Conservation (phyloP, 2,797 vertebrate species). For the Hephaestus fuliginosus region DNA sequence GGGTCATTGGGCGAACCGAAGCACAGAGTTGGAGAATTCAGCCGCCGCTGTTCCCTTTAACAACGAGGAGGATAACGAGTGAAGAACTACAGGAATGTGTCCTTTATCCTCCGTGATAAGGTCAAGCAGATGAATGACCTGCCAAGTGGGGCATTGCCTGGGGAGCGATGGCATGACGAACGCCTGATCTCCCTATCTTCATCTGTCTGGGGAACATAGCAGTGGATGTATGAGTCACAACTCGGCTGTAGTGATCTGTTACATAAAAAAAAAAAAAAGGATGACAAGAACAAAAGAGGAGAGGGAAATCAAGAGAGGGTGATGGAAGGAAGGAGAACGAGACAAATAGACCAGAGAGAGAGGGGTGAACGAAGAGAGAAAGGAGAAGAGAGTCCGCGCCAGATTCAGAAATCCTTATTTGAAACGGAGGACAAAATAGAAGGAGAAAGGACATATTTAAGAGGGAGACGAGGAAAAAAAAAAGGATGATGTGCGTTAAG, state of each 20-base stretch:
- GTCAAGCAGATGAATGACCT: constrained; percentile 63
- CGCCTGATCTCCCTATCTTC: constrained; percentile 41
- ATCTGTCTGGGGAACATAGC: constrained; percentile 33
- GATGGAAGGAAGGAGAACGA: not conserved
- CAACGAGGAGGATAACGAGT: constrained; percentile 8
- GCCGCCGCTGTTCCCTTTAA: not conserved
- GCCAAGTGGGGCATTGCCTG: constrained; percentile 34
- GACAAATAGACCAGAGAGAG: not conserved
- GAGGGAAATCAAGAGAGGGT: not conserved
- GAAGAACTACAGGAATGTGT: constrained; percentile 24
- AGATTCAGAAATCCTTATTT: not conserved
- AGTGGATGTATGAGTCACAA: constrained; percentile 27
- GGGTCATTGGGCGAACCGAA: not conserved
- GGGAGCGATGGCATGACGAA: constrained; percentile 48
- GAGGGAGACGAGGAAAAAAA: not conserved
- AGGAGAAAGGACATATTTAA: not conserved
- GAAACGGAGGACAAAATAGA: not conserved
- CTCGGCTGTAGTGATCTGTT: constrained; percentile 41
- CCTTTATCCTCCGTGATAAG: constrained; percentile 56
- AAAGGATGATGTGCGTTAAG: not conserved
- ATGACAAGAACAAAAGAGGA: constrained; percentile 16
- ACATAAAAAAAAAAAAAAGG: constrained; percentile 8
- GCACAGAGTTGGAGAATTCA: not conserved
- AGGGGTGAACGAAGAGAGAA: not conserved
- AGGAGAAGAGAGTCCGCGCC: not conserved